Percentiles rank a stretch among this genome's conserved stretches.
These are phyloP conservation scores for Acropternis orthonyx DNA, from an alignment of 2,797 vertebrate genomes.

Conservation along the genomic window DNA sequence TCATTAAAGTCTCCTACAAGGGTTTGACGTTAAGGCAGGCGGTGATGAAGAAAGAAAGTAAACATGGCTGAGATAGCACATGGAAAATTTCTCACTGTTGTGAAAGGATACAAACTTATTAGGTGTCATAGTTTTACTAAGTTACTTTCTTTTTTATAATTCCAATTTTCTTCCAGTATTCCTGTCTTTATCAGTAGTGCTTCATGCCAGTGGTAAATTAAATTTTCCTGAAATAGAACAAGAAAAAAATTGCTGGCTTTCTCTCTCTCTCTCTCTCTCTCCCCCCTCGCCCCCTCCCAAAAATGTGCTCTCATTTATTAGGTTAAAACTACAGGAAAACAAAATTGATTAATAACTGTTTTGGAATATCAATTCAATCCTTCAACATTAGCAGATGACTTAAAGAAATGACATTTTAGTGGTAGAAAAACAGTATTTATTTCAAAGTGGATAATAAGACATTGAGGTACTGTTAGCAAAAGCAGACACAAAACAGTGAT, in stretches of 20 bases:
- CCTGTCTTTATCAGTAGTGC: not conserved
- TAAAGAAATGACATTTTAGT: not conserved
- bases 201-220: not conserved
- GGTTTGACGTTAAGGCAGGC: not conserved
- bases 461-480: not conserved
- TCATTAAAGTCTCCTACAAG: not conserved
- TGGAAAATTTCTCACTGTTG: not conserved
- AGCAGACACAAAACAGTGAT: not conserved
- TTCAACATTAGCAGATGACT: not conserved
- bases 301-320: not conserved
- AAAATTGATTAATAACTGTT: not conserved
- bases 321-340: not conserved
- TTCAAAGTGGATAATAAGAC: not conserved
- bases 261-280: not conserved
- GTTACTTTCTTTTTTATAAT: not conserved
- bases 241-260: not conserved
- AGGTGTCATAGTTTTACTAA: not conserved
- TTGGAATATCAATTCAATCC: not conserved
- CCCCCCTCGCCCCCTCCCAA: not conserved
- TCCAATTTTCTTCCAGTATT: not conserved
- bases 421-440: not conserved
- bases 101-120: not conserved
- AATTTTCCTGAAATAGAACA: not conserved
- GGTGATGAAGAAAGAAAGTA: not conserved
- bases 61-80: not conserved